Conservation (phyloP, 1,140 invertebrate species). For the Ceratoteleas bidentatus region DNA sequence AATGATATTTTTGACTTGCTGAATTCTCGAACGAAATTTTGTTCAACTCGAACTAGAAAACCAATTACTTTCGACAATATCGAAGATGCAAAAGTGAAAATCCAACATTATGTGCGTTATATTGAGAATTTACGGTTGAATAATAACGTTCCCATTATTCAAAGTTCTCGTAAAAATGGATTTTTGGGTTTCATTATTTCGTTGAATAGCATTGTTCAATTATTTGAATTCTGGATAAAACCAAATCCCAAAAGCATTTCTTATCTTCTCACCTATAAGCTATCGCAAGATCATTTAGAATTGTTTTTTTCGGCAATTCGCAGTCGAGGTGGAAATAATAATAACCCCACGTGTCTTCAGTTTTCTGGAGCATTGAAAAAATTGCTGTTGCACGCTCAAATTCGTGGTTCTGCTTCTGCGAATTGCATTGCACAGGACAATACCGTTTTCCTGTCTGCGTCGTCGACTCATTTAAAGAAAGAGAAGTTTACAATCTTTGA, state of each 20-base stretch:
- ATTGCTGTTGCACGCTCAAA: slow-evolving; percentile 32
- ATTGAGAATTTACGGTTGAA: too few relatives aligned
- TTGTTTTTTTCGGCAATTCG: too few relatives aligned
- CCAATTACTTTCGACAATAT: too few relatives aligned
- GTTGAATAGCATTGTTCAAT: slow-evolving; percentile 29
- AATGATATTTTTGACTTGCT: too few relatives aligned
- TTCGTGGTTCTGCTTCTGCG: slow-evolving; percentile 10
- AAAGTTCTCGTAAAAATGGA: slow-evolving; percentile 49
- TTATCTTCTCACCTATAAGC: slow-evolving; percentile 31
- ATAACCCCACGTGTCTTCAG: slow-evolving; percentile 27
- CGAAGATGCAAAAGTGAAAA: too few relatives aligned
- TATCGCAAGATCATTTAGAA: slow-evolving; percentile 46
- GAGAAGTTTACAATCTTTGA: not conserved
- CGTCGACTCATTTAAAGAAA: slow-evolving; percentile 5
- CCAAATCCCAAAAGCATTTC: not conserved
- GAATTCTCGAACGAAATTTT: too few relatives aligned
- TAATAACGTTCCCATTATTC: slow-evolving; percentile 31
- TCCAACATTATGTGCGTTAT: too few relatives aligned
- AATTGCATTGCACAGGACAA: slow-evolving; percentile 26
- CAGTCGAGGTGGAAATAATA: slow-evolving; percentile 22
- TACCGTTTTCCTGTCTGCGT: slow-evolving; percentile 12
- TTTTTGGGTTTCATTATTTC: slow-evolving; percentile 62
- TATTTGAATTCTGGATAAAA: slow-evolving; percentile 26
- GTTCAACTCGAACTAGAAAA: too few relatives aligned
- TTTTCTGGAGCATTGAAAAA: slow-evolving; percentile 24